Evolutionary conservation across 1,140 invertebrate genomes (phyloP).

Genomic region (Trichoplusia ni): DNA sequence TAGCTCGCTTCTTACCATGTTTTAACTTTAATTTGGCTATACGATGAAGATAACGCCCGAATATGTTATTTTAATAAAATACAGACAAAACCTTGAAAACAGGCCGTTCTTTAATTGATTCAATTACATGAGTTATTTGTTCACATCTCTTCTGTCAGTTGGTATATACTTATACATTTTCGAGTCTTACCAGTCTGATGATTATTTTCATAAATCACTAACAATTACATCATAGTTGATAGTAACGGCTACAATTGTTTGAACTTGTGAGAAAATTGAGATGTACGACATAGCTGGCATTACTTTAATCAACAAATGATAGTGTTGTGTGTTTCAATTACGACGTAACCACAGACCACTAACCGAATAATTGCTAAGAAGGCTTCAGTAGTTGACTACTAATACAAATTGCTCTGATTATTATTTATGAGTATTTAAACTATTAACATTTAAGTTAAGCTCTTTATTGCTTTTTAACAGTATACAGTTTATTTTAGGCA

Average conservation of each 20-base stretch:
- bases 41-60: too few species aligned
- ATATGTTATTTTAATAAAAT: not conserved
- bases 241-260: not conserved
- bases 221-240: not conserved
- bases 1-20: conserved; percentile 8
- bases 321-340: conserved; percentile 30
- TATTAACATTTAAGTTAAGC: not conserved
- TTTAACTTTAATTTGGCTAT: conserved; percentile 1
- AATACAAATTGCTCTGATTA: not conserved
- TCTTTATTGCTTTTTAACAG: too few species aligned
- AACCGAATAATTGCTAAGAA: not conserved
- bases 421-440: conserved; percentile 7
- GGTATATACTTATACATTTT: too few species aligned
- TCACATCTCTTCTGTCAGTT: too few species aligned
- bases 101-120: too few species aligned
- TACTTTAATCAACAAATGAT: conserved; percentile 42
- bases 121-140: too few species aligned
- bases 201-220: not conserved
- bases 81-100: too few species aligned
- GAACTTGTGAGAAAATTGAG: conserved; percentile 35
- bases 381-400: conserved; percentile 1
- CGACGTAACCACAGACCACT: conserved; percentile 11
- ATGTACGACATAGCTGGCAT: conserved; percentile 28
- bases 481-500: too few species aligned
- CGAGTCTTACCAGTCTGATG: not conserved